Evolutionary conservation across 2,797 vertebrate genomes (phyloP).

Genomic region (Sternarchorhynchus goeldii): DNA sequence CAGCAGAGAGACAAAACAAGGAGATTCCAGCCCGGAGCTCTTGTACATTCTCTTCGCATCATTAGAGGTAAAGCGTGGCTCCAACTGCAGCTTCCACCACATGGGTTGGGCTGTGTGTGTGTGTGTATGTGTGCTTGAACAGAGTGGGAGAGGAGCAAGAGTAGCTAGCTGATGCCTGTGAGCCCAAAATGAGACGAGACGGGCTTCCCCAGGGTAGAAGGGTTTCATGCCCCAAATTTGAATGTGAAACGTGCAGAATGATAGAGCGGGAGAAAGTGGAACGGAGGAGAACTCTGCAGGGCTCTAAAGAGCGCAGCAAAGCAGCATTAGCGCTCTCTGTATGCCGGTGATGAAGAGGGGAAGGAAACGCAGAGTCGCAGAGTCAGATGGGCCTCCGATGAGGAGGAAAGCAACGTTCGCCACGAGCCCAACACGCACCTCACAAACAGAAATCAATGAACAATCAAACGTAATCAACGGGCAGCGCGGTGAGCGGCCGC

Average conservation of each 20-base stretch:
- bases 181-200: conserved; percentile 22
- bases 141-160: conserved; percentile 23
- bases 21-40: conserved; percentile 43
- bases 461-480: conserved; percentile 40
- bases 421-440: conserved; percentile 17
- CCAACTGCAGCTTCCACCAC: neutral
- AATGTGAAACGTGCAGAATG: neutral
- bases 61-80: conserved; percentile 38
- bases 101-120: neutral
- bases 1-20: conserved; percentile 44
- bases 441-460: conserved; percentile 49
- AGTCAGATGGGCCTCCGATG: conserved; percentile 9
- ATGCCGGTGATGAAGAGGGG: neutral
- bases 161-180: conserved; percentile 27
- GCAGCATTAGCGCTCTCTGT: neutral
- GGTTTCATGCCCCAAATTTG: conserved; percentile 25
- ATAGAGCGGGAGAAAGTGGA: neutral
- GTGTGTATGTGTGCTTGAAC: conserved; percentile 1
- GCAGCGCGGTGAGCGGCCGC: conserved; percentile 26
- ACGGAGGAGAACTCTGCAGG: too few species aligned
- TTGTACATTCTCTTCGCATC: conserved; percentile 33
- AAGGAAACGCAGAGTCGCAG: conserved; percentile 2
- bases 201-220: neutral
- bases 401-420: conserved; percentile 17
- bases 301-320: neutral